Conservation (phyloP, 2,113 vertebrate species). For the Mola mola region DNA sequence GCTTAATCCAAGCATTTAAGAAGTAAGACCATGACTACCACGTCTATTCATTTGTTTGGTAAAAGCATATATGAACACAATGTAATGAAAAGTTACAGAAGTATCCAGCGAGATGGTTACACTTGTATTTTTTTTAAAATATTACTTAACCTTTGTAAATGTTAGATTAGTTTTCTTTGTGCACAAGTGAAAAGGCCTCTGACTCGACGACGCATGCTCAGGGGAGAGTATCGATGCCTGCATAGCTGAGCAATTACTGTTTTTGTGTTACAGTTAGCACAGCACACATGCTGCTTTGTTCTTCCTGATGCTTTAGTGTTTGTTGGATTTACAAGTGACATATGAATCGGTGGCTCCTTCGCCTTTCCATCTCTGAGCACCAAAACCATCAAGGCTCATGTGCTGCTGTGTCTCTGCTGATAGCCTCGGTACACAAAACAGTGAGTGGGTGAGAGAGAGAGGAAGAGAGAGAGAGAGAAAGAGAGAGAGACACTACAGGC, state of each 20-base stretch:
- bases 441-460: slow-evolving; percentile 44
- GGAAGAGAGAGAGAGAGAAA: background rate
- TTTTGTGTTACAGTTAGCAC: slow-evolving; percentile 1
- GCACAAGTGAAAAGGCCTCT: background rate
- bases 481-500: slow-evolving; percentile 27
- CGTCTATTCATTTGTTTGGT: no score
- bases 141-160: background rate
- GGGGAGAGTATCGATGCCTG: no score
- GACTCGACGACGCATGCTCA: background rate
- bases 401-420: slow-evolving; percentile 60
- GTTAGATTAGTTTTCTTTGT: background rate
- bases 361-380: slow-evolving; percentile 31
- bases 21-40: no score
- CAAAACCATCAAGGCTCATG: slow-evolving; percentile 42
- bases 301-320: slow-evolving; percentile 22
- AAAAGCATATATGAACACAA: no score
- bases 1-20: background rate
- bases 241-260: no score
- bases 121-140: no score
- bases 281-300: slow-evolving; percentile 34
- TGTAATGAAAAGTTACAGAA: no score
- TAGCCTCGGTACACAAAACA: slow-evolving; percentile 61
- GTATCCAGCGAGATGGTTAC: no score
- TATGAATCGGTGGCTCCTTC: slow-evolving; percentile 33
- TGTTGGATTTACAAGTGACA: slow-evolving; percentile 47